Evolutionary conservation across 1,140 invertebrate genomes (phyloP).

Genomic region (Drosophila hydei): DNA sequence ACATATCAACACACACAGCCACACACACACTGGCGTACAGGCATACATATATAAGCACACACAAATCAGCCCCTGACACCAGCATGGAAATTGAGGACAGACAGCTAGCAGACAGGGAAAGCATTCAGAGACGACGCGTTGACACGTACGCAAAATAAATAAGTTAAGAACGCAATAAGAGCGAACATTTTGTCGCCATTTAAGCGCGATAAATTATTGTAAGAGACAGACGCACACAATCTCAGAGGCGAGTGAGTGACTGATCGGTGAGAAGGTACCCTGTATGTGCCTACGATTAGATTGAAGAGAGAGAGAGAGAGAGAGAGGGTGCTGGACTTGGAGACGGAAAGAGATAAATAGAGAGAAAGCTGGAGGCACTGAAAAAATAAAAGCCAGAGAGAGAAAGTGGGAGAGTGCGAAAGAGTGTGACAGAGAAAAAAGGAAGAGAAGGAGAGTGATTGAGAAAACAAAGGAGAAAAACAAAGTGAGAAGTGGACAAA

Average conservation of each 20-base stretch:
- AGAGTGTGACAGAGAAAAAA: background rate
- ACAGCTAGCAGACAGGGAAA: slow-evolving; percentile 3
- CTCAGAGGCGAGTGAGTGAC: background rate
- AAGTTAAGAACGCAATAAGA: slow-evolving; percentile 81
- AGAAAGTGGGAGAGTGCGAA: no score
- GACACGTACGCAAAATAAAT: slow-evolving; percentile 81
- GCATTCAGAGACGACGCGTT: slow-evolving; percentile 57
- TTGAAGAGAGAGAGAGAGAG: background rate
- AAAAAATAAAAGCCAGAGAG: no score
- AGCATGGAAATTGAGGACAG: slow-evolving; percentile 10
- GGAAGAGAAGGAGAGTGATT: background rate
- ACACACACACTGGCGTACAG: background rate
- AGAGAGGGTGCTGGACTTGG: background rate
- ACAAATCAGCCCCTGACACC: slow-evolving; percentile 12
- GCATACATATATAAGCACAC: background rate
- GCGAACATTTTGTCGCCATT: slow-evolving; percentile 79
- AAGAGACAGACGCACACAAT: slow-evolving; percentile 37
- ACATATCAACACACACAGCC: slow-evolving; percentile 8
- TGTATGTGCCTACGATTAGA: background rate
- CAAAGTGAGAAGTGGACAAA: background rate
- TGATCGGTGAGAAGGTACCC: background rate
- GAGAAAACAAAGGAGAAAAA: background rate
- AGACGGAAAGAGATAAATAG: no score
- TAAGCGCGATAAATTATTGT: slow-evolving; percentile 79
- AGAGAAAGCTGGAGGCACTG: no score